Evolutionary conservation across 37 sponge, comb jelly and placozoan species (phyloP).

Genomic region (Spongilla lacustris): DNA sequence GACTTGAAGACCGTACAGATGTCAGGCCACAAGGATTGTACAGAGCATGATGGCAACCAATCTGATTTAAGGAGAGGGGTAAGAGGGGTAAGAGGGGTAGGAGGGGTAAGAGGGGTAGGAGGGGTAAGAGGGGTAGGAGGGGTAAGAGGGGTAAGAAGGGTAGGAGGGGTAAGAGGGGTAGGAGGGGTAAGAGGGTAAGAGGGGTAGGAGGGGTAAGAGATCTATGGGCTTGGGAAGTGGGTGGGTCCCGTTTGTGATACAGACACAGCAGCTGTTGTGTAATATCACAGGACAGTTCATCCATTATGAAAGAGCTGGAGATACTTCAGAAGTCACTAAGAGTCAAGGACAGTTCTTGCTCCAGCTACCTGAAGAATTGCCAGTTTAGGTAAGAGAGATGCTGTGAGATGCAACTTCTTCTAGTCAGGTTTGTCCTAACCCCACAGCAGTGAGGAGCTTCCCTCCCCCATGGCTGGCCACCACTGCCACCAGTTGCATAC

Average conservation of each 20-base stretch:
- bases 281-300: not conserved
- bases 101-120: not conserved
- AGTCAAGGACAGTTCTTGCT: not conserved
- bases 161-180: too few relatives aligned
- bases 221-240: not conserved
- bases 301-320: not conserved
- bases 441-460: not conserved
- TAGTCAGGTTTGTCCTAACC: not conserved
- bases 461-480: not conserved
- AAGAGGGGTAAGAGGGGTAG: not conserved
- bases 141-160: not conserved
- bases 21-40: not conserved
- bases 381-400: not conserved
- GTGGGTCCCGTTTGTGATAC: too few relatives aligned
- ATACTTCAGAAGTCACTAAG: not conserved
- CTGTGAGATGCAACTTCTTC: too few relatives aligned
- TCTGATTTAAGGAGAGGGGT: not conserved
- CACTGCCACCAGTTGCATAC: not conserved
- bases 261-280: too few relatives aligned
- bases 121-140: not conserved
- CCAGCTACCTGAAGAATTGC: not conserved
- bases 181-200: not conserved
- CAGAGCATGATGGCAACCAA: not conserved
- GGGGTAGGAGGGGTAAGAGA: not conserved
- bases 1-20: conserved; percentile 32